Base-by-base conservation (phyloP, 2,113 vertebrate species). In the Pygoscelis adeliae region DNA sequence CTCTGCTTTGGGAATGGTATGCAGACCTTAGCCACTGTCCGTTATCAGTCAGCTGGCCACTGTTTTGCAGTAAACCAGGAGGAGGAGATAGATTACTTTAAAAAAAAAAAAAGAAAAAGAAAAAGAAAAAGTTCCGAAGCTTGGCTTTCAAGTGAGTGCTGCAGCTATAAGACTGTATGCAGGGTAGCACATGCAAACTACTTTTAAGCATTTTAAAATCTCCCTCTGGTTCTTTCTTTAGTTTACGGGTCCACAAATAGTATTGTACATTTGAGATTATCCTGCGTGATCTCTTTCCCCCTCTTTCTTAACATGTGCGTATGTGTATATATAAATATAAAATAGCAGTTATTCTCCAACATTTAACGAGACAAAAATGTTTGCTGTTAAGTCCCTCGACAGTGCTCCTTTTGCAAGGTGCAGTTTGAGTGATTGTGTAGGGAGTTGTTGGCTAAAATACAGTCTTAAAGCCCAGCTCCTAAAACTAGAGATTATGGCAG, bases 51-150 rank as follows among this genome's bases (percentile, higher is more conserved):
- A 72, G 58, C 58, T 93, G 74, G 85, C 81, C 94, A 63, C 91
- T 94, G 84, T 72, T 93, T 47, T 78, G 55, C 67, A 47, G 50
- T 80, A 71, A 93, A 96, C 92, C 83, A 67, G 47, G 32, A 90
- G 71, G 44, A 79, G 42, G 81, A 93, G 65, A 46, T 44, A 89
- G 56, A 76, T 83, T 10, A 14, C 10, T 42, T 18, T 27, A 25
- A 50, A 12, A 25, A 25, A 44, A 90, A 44, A 44, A 42, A 42
- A 42, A 14, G 6, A 42, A 38, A 38, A 38, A 38, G 38, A 90
- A 44, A 44, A 22, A 63, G 14, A 94, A 62, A 66, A 82, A 46
- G n/a, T 84, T 77, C 29, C 59, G 42, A 40, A 25, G 44, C 21
- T 70, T 62, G 42, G 29, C 78, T 90, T 94, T 58, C 62, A 63